Conservation (phyloP, 64 coral and sea anemone genomes). For the Montipora sp. region DNA sequence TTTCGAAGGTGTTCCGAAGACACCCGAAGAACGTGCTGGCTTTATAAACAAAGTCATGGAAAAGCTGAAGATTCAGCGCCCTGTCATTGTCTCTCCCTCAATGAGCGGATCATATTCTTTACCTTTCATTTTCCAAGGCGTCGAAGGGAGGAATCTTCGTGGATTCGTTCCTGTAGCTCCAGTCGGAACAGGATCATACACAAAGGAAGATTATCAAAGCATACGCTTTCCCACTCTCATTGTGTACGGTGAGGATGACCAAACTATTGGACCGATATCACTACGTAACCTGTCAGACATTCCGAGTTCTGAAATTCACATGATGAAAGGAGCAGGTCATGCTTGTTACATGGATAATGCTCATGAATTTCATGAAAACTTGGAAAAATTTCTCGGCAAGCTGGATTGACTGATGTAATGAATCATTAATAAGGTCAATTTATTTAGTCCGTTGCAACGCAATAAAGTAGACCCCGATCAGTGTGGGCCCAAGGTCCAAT, state of each 20-base stretch:
- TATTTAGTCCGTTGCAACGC: not conserved
- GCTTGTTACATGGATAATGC: constrained; percentile 88
- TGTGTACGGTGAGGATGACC: constrained; percentile 73
- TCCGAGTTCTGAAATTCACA: constrained; percentile 59
- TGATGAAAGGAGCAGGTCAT: constrained; percentile 81
- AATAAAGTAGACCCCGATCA: too few relatives aligned
- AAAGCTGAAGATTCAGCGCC: constrained; percentile 33
- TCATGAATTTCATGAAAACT: constrained; percentile 71
- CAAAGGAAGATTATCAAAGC: constrained; percentile 48
- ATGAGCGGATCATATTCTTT: constrained; percentile 85
- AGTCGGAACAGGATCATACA: constrained; percentile 65
- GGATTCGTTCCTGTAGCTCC: constrained; percentile 85
- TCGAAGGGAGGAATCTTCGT: constrained; percentile 27
- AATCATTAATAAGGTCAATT: not conserved
- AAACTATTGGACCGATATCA: constrained; percentile 28
- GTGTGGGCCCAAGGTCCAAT: too few relatives aligned
- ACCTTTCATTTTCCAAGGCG: constrained; percentile 74
- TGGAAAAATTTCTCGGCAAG: constrained; percentile 73
- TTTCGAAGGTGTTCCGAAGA: constrained; percentile 6
- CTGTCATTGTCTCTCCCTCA: constrained; percentile 76
- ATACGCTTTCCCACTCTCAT: constrained; percentile 67
- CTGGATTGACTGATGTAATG: not conserved
- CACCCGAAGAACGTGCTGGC: constrained; percentile 44
- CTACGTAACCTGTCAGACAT: constrained; percentile 65
- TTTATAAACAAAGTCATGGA: constrained; percentile 71